A percentile compares a stretch with the other conserved stretches of the same genome.
Conservation (phyloP, 2,888 invertebrate species). For the Lithophane semibrunnea region DNA sequence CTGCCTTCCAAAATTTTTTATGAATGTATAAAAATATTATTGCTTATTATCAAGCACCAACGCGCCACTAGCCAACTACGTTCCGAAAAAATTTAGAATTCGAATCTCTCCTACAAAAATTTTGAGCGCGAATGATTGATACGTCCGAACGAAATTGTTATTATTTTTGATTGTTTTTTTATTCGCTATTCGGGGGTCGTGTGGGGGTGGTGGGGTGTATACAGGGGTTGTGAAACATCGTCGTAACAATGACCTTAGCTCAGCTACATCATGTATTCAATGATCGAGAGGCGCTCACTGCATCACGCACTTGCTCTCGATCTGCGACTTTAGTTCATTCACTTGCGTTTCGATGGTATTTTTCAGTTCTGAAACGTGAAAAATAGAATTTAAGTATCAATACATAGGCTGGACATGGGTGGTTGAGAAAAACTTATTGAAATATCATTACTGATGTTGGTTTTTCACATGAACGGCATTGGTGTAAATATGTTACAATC, state of each 20-base stretch:
- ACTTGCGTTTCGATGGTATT: constrained; percentile 99
- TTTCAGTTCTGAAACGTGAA: constrained; percentile 96
- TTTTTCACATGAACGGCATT: background rate
- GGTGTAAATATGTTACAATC: background rate
- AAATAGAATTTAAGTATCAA: background rate
- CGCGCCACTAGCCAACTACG: constrained; percentile 89
- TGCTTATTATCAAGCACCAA: constrained; percentile 90
- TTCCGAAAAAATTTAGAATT: constrained; percentile 86
- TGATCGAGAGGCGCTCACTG: constrained; percentile 92
- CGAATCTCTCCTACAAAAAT: constrained; percentile 84
- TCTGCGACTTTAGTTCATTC: constrained; percentile 98
- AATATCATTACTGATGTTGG: background rate
- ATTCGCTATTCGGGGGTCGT: constrained; percentile 63
- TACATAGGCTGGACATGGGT: background rate
- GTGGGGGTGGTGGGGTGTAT: constrained; percentile 69
- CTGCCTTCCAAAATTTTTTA: constrained; percentile 83
- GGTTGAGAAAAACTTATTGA: background rate
- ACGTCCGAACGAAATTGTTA: constrained; percentile 76
- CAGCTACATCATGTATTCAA: constrained; percentile 89
- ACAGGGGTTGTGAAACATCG: constrained; percentile 75
- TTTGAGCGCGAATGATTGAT: constrained; percentile 85
- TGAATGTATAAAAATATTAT: constrained; percentile 91
- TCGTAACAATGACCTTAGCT: constrained; percentile 85
- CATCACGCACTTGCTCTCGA: constrained; percentile 98
- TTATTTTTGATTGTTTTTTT: constrained; percentile 60